Evolutionary conservation across 1,140 invertebrate species (phyloP), one percentile per base, ranked within the genome.

Genomic region (Sweltsa coloradensis): DNA sequence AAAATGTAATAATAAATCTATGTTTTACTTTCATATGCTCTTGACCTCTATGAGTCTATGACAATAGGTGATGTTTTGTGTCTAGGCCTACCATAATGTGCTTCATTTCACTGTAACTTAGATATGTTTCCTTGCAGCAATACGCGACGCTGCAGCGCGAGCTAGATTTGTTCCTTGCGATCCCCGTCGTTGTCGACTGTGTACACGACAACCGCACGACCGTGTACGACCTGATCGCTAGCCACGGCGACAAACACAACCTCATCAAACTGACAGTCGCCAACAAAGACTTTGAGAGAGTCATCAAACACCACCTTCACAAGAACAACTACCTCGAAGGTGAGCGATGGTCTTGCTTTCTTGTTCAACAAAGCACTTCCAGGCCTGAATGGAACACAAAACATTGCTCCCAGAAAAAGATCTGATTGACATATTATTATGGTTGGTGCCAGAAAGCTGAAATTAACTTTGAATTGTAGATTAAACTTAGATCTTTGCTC

Each of bases 201-300:
- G 75, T 89, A 26, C 76, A 73, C 44, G 76, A 81, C 51, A 89
- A 95, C 60, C 79, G 83, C 49, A 74, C 74, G 13, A 80, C 83
- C 0, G 80, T 97, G 34, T 94, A 93, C 55, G 82, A 90, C 55
- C 61, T 97, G 27, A 86, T 97, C 63, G 78, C 86, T 0, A 91
- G 88, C 58, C 93, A 97, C 60, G 93, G 92, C 0, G 90, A 97
- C 66, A 84, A 89, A 48, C 78, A 85, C 42, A 92, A 92, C 63
- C 61, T 94, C 13, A 81, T 93, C 19, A 81, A 83, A 60, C 73
- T 95, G 48, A 89, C 90, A 1, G 76, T 85, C 23, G 72, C 87
- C 21, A 90, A 93, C 63, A 81, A 85, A 62, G 93, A 97, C 68
- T 94, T 83, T 63, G 88, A 96, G 53, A 80, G 86, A 60, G 83